These are phyloP conservation scores for Apis florea DNA, from an alignment of 1,140 invertebrate species.

Conservation along the genomic window DNA sequence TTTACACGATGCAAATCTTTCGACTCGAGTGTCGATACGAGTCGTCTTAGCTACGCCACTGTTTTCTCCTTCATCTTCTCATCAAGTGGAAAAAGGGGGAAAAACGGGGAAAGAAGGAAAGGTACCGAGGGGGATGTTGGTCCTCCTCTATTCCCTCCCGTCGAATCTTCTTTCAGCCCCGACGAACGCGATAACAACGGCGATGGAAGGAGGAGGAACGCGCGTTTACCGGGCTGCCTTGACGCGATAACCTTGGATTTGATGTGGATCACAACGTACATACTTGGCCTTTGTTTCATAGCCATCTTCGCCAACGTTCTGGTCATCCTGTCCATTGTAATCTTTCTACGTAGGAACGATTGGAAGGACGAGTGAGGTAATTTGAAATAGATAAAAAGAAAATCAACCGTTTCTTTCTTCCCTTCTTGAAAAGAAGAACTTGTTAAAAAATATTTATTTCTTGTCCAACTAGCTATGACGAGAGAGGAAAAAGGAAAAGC, in stretches of 20 bases:
- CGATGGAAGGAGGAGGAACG: conserved; percentile 2
- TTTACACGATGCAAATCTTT: not conserved
- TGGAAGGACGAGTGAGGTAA: not conserved
- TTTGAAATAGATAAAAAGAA: not conserved
- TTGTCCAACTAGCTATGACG: too few relatives aligned
- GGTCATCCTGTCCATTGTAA: conserved; percentile 57
- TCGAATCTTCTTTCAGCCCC: conserved; percentile 46
- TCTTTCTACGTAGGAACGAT: conserved; percentile 25
- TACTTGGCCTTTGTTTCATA: conserved; percentile 59
- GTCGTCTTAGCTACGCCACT: conserved; percentile 27
- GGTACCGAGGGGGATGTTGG: not conserved
- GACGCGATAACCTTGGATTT: conserved; percentile 63
- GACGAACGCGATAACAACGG: conserved; percentile 23
- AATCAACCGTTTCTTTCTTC: too few relatives aligned
- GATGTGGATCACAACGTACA: conserved; percentile 59
- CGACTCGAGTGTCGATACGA: not conserved
- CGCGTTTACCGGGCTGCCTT: conserved; percentile 42
- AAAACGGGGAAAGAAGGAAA: not conserved
- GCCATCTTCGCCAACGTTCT: conserved; percentile 60
- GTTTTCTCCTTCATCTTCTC: not conserved
- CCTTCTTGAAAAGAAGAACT: too few relatives aligned
- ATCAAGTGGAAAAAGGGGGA: not conserved
- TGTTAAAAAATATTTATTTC: too few relatives aligned
- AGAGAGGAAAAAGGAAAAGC: too few relatives aligned
- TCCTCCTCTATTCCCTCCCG: not conserved